phyloP scores from a whole-genome alignment of 2,888 invertebrate genomes.

The Choreutis nemorana region DNA sequence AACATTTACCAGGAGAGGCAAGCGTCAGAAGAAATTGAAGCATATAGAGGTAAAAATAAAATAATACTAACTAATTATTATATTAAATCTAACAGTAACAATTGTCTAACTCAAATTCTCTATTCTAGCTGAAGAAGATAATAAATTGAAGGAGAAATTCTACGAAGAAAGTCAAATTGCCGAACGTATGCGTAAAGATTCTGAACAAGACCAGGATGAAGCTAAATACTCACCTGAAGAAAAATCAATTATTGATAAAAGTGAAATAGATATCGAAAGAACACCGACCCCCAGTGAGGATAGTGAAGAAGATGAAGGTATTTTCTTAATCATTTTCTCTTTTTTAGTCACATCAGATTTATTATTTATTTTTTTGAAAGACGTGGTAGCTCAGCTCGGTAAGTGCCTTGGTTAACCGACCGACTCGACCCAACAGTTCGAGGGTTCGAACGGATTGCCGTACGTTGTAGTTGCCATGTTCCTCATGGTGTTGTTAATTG shows the following conservation, averaged over 20 bases:
- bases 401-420: too few species aligned
- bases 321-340: too few species aligned
- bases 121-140: slow-evolving; percentile 51
- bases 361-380: too few species aligned
- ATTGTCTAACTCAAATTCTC: too few species aligned
- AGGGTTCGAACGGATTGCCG: too few species aligned
- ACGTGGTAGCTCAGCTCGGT: too few species aligned
- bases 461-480: too few species aligned
- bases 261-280: slow-evolving; percentile 61
- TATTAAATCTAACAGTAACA: not conserved
- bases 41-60: slow-evolving; percentile 46
- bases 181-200: slow-evolving; percentile 37
- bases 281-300: slow-evolving; percentile 49
- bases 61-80: slow-evolving; percentile 1
- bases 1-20: slow-evolving; percentile 63
- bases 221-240: slow-evolving; percentile 83
- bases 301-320: slow-evolving; percentile 64
- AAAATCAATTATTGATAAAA: slow-evolving; percentile 74
- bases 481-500: too few species aligned
- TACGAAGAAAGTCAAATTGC: slow-evolving; percentile 42
- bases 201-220: slow-evolving; percentile 68
- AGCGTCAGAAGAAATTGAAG: slow-evolving; percentile 61
- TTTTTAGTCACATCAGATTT: too few species aligned
- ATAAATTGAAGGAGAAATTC: slow-evolving; percentile 51
- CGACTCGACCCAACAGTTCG: too few species aligned